Percentiles rank a stretch among this genome's conserved stretches.
phyloP scores from a whole-genome alignment of 2,113 vertebrate genomes.

The Psettodes erumei region DNA sequence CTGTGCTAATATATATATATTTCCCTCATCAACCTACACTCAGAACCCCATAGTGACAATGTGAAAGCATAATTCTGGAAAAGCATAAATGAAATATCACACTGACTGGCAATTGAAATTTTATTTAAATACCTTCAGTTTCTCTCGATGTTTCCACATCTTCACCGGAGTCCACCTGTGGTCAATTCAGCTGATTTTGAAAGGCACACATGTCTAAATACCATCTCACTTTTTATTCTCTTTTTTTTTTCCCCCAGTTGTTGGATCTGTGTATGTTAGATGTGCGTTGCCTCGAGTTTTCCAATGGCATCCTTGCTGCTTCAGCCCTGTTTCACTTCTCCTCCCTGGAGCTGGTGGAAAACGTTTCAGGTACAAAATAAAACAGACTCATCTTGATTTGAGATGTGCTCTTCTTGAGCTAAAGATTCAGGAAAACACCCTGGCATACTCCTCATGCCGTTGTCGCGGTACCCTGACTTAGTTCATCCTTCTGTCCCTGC shows the following conservation, averaged over 20 bases:
- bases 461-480: neutral
- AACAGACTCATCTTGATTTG: neutral
- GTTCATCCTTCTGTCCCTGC: neutral
- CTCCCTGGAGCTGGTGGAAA: constrained; percentile 91
- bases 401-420: neutral
- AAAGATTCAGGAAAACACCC: neutral
- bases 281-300: constrained; percentile 89
- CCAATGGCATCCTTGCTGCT: constrained; percentile 91
- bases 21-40: too few relatives aligned
- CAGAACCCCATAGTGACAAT: too few relatives aligned
- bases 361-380: constrained; percentile 89
- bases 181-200: too few relatives aligned
- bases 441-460: too few relatives aligned
- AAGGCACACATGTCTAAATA: neutral
- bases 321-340: constrained; percentile 97
- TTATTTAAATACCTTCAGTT: too few relatives aligned
- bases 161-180: too few relatives aligned
- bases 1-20: too few relatives aligned
- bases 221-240: too few relatives aligned
- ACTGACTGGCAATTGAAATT: too few relatives aligned
- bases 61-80: too few relatives aligned
- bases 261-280: constrained; percentile 94
- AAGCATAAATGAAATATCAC: too few relatives aligned
- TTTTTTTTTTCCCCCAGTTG: constrained; percentile 77
- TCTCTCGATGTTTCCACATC: too few relatives aligned